phyloP scores from a whole-genome alignment of 2,113 vertebrate species.

The Galeopterus variegatus region DNA sequence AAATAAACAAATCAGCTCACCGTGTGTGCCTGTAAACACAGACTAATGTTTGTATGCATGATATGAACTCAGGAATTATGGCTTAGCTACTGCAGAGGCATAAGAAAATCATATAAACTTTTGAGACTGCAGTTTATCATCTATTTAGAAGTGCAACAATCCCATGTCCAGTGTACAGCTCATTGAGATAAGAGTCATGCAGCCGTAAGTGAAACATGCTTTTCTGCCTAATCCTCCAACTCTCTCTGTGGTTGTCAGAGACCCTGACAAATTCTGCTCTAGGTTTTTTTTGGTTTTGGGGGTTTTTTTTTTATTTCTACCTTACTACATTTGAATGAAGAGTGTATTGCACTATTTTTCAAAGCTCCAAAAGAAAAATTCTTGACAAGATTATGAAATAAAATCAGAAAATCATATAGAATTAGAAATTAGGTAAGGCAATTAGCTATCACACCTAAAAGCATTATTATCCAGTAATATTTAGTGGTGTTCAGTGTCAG shows the following conservation, averaged over 20 bases:
- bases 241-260: background rate
- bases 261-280: background rate
- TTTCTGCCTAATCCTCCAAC: background rate
- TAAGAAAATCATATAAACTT: conserved; percentile 55
- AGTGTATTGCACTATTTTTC: background rate
- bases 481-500: background rate
- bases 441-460: background rate
- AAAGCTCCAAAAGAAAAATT: background rate
- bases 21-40: conserved; percentile 40
- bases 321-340: background rate
- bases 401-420: background rate
- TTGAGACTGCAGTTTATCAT: background rate
- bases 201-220: background rate
- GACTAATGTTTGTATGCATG: conserved; percentile 9
- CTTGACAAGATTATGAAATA: background rate
- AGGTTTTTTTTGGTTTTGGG: background rate
- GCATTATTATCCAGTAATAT: background rate
- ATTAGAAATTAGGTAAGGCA: background rate
- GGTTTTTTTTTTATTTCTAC: background rate
- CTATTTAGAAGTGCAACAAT: conserved; percentile 40
- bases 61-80: conserved; percentile 61
- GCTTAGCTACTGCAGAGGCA: background rate
- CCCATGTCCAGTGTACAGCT: background rate
- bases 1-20: conserved; percentile 71
- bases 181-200: background rate